Percentiles rank a stretch among this genome's conserved stretches.
These are phyloP conservation scores for Macaria liturata DNA, from an alignment of 2,888 invertebrate genomes.

Conservation along the genomic window DNA sequence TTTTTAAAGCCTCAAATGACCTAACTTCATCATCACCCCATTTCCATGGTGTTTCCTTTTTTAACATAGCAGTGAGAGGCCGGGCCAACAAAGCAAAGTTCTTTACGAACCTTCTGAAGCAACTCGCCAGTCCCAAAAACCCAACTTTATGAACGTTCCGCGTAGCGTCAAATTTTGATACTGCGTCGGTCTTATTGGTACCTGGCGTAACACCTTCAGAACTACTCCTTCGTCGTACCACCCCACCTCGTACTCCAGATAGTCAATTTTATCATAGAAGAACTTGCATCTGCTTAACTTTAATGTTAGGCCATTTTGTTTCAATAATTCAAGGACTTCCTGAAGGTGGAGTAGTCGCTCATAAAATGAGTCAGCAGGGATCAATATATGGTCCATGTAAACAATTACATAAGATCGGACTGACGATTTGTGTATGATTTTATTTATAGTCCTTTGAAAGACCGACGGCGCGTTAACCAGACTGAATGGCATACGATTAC, in stretches of 20 bases:
- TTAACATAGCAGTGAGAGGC: neutral
- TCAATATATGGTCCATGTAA: neutral
- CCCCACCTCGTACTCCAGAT: neutral
- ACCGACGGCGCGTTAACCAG: neutral
- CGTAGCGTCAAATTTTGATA: neutral
- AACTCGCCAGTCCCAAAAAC: neutral
- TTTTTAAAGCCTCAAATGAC: neutral
- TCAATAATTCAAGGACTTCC: neutral
- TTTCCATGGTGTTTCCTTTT: neutral
- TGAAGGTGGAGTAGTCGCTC: neutral
- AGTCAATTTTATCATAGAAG: neutral
- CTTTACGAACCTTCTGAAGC: constrained; percentile 1
- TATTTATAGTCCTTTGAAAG: neutral
- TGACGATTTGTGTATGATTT: neutral
- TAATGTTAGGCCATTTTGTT: neutral
- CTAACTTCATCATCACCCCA: neutral
- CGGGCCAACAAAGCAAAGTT: neutral
- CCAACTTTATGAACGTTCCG: neutral
- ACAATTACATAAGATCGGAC: neutral
- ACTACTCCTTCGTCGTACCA: too few species aligned
- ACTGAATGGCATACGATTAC: too few species aligned
- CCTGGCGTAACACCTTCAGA: neutral
- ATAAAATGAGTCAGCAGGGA: neutral
- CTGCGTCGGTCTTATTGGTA: neutral
- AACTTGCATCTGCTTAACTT: neutral